A percentile compares a stretch with the other conserved stretches of the same genome.
Evolutionary conservation across 2,797 vertebrate genomes (phyloP).

Genomic region (Lindbergichthys nudifrons): DNA sequence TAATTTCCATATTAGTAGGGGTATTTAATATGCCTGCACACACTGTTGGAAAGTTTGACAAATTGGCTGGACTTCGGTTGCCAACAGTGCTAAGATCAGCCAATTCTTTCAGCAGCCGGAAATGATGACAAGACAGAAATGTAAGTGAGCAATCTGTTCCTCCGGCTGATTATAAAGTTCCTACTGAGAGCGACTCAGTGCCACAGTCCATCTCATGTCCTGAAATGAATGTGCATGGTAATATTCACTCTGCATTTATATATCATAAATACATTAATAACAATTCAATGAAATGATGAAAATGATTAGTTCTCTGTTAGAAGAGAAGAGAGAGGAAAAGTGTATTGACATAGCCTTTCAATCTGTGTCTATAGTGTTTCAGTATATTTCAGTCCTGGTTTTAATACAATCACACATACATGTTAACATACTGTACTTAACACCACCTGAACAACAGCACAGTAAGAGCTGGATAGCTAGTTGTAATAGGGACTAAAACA

Average conservation of each 20-base stretch:
- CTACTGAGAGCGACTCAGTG: conserved; percentile 60
- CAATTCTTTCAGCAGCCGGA: conserved; percentile 61
- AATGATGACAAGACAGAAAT: conserved; percentile 76
- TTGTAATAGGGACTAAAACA: background rate
- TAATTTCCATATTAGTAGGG: background rate
- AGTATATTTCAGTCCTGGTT: background rate
- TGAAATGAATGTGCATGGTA: conserved; percentile 47
- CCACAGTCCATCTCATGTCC: conserved; percentile 31
- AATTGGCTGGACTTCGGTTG: conserved; percentile 51
- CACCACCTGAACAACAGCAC: conserved; percentile 1
- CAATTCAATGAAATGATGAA: background rate
- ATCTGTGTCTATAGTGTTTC: too few relatives aligned
- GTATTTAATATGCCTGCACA: conserved; percentile 9
- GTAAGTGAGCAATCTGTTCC: conserved; percentile 75
- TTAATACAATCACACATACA: background rate
- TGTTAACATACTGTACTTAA: background rate
- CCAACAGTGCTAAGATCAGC: conserved; percentile 67
- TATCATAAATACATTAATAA: conserved; percentile 4
- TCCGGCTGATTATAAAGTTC: conserved; percentile 62
- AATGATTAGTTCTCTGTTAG: too few relatives aligned
- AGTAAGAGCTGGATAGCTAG: background rate
- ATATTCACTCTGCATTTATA: conserved; percentile 24
- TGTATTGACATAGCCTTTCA: background rate
- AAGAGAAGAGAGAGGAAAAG: too few relatives aligned
- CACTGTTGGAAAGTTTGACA: conserved; percentile 59